Base-by-base conservation (phyloP, 2,888 invertebrate species). In the Tetranychus truncatus region DNA sequence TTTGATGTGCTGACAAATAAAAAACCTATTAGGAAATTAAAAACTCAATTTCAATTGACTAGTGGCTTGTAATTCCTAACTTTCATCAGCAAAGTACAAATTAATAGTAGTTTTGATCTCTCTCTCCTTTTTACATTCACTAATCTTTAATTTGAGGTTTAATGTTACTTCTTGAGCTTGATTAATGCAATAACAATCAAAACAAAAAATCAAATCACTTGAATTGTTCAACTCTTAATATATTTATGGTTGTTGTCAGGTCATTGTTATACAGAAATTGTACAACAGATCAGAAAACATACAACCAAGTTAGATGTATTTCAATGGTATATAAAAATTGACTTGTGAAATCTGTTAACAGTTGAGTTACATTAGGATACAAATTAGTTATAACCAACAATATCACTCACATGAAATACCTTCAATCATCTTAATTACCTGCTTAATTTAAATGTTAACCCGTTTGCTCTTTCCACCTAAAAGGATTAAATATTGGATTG, bases 181-280 rank as follows among this genome's bases (percentile, higher is more conserved):
- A 55, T 55, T 55, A 55, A 55, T 55, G 55, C 55, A 55, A 55
- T 55, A 55, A 55, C 55, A 55, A 55, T 55, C 55, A 55, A 55
- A 15, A 55, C 3, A 34, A 34, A 34, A 34, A 34, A 34, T 34
- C 3, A 34, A 34, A 34, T 34, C 34, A 34, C 34, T 34, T 34
- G 34, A 34, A 34, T 34, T 34, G 34, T 34, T 34, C 34, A 34
- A 34, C 34, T 34, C 34, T 34, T 34, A 34, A 34, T 34, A 34
- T 34, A 34, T 34, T 34, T 34, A 34, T 34, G 34, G 34, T 34
- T 34, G 34, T 34, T 34, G 34, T 34, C 34, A 34, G 34, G 34
- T 34, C 4, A 34, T 34, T 34, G 34, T 34, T 34, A 34, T 34
- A 34, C 34, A 34, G n/a, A 34, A 34, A 34, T 34, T 34, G 34